phyloP scores from a whole-genome alignment of 2,888 invertebrate genomes.

The Caenorhabditis becei region DNA sequence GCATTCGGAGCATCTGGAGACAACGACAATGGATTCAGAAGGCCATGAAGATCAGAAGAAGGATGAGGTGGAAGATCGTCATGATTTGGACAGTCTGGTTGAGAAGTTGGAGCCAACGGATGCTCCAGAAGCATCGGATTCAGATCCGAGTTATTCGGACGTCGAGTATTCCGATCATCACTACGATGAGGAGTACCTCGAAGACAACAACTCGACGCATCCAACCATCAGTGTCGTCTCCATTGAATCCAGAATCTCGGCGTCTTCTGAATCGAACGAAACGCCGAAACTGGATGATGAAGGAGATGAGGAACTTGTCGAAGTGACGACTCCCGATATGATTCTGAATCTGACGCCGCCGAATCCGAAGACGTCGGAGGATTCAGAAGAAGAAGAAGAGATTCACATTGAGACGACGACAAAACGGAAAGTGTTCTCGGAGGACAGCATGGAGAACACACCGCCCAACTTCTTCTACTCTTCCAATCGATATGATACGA shows the following conservation, averaged over 20 bases:
- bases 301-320: constrained; percentile 23
- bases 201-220: constrained; percentile 36
- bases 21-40: not conserved
- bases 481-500: constrained; percentile 56
- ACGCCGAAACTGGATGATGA: not conserved
- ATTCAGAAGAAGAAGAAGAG: not conserved
- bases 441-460: constrained; percentile 68
- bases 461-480: constrained; percentile 69
- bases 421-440: constrained; percentile 62
- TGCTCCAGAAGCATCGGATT: too few relatives aligned
- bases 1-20: not conserved
- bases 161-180: constrained; percentile 38
- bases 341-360: constrained; percentile 31
- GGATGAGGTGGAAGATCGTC: not conserved
- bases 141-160: constrained; percentile 18
- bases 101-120: constrained; percentile 35
- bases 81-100: constrained; percentile 36
- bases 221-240: constrained; percentile 59
- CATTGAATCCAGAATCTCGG: constrained; percentile 39
- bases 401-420: constrained; percentile 49
- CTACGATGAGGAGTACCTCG: constrained; percentile 51
- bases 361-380: not conserved
- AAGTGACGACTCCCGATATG: constrained; percentile 44
- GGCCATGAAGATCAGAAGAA: not conserved
- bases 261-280: not conserved